Evolutionary conservation across 1,140 invertebrate genomes (phyloP), one percentile per base, ranked within the genome.

Genomic region (Drosophila eugracilis): DNA sequence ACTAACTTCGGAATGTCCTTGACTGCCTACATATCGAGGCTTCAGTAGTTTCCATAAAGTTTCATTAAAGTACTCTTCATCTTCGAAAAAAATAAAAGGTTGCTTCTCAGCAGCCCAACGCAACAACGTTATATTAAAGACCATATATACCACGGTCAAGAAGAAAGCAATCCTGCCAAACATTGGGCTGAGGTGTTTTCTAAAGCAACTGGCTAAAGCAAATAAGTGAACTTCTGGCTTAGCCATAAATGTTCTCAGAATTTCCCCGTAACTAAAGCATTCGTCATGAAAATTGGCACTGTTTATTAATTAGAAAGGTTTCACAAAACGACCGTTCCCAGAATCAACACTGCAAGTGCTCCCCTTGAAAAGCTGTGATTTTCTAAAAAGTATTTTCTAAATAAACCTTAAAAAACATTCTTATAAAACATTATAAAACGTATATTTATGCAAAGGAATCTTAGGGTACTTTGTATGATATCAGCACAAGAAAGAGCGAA

Each of bases 21-120:
- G 75, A 4, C 94, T 95, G 1, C 95, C 95, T 5, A 96, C 95
- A 12, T 96, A 94, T 75, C 96, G 92, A n/a, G 95, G 94, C 48
- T 95, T 92, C 9, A 96, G 92, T 32, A 97, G 95, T 53, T 95
- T 93, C 49, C 94, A 91, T 21, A 97, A 91, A 4, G 95, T 91
- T 22, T 92, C 75, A 39, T 94, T 93, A 50, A 96, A 94, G 74
- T 96, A 93, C 3, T 83, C 81, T 36, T 93, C 90, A 86, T 96
- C 93, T 37, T 67, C 50, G 5, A 10, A n/a, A 17, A 55, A 65
- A 4, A 1, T 3, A 0, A 1, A 3, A 0, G 9, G 6, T 1
- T 21, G 10, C 24, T 26, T 5, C 1, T 39, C n/a, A n/a, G 1
- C 1, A 3, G 4, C 24, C 39, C 30, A 60, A 4, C 5, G 37